Evolutionary conservation across 1,140 invertebrate genomes (phyloP).

Genomic region (Wasmannia auropunctata): DNA sequence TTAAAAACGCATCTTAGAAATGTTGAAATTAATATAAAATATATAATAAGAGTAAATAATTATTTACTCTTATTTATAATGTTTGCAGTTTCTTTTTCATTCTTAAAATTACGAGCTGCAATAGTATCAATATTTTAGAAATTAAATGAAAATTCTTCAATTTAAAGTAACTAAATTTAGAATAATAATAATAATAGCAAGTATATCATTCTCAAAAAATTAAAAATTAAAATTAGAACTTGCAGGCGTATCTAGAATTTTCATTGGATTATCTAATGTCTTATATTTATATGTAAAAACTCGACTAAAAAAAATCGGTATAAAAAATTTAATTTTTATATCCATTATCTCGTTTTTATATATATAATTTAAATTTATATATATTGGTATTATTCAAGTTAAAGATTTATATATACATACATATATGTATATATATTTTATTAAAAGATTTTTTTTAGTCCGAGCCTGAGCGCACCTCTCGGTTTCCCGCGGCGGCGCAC

Average conservation of each 20-base stretch:
- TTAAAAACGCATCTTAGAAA: not conserved
- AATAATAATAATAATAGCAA: not conserved
- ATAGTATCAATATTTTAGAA: not conserved
- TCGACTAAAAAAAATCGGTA: not conserved
- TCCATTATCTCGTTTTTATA: not conserved
- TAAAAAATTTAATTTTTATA: not conserved
- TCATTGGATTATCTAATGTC: not conserved
- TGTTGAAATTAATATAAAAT: not conserved
- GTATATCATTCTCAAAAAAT: not conserved
- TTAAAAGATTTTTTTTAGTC: not conserved
- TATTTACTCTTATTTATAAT: too few species aligned
- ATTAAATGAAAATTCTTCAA: not conserved
- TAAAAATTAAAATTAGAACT: not conserved
- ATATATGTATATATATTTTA: not conserved
- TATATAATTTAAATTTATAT: not conserved
- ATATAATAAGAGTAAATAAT: not conserved
- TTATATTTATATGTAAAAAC: not conserved
- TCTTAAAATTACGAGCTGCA: not conserved
- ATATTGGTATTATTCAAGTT: not conserved
- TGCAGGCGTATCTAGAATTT: not conserved
- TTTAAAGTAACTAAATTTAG: not conserved
- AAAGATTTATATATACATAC: not conserved
- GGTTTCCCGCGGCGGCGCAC: constrained; percentile 35
- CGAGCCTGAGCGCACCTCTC: constrained; percentile 23
- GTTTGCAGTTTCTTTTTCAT: not conserved